phyloP scores from a whole-genome alignment of 2,113 vertebrate genomes.

The Daubentonia madagascariensis region DNA sequence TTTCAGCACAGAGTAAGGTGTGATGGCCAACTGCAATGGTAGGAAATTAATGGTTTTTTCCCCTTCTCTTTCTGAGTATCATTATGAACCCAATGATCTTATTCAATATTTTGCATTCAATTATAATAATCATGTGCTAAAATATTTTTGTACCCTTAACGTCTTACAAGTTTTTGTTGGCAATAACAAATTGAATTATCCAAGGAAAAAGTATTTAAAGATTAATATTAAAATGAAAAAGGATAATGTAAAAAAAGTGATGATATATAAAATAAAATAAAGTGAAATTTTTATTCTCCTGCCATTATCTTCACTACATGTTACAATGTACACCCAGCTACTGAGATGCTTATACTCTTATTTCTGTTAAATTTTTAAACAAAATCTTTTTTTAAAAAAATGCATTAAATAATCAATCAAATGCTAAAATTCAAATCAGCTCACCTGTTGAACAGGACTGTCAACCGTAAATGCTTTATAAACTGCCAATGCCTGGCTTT shows the following conservation, averaged over 20 bases:
- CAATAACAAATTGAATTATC: neutral
- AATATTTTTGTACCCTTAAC: neutral
- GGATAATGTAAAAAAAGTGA: neutral
- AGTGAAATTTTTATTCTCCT: neutral
- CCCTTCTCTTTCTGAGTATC: neutral
- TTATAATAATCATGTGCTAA: constrained; percentile 21
- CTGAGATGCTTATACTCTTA: neutral
- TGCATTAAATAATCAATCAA: fast-evolving
- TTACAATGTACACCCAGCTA: neutral
- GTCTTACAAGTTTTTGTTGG: neutral
- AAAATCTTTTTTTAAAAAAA: neutral
- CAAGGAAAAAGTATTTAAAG: neutral
- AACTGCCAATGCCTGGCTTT: constrained; percentile 87
- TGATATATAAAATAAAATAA: neutral
- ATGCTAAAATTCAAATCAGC: neutral
- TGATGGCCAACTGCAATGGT: neutral
- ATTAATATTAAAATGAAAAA: neutral
- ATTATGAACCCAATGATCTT: neutral
- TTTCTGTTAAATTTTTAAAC: neutral
- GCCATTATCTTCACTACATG: neutral
- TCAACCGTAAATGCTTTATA: constrained; percentile 98
- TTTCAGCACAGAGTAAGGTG: neutral
- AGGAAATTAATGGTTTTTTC: neutral
- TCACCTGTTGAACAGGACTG: constrained; percentile 94
- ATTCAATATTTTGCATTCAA: neutral